Evolutionary conservation across 2,888 invertebrate species (phyloP).

Genomic region (Mythimna pallens): DNA sequence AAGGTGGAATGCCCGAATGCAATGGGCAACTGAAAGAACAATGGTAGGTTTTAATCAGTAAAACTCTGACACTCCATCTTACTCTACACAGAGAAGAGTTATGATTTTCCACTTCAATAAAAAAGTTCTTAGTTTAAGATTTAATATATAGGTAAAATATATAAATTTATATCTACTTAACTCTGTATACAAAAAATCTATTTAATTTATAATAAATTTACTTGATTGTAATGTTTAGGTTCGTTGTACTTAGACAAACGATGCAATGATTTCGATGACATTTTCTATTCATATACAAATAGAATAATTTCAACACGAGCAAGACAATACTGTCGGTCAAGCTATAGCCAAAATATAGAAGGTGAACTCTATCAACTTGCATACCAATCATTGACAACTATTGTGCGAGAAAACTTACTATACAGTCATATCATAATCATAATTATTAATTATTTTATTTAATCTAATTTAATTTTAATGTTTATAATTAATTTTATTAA

Average conservation of each 20-base stretch:
- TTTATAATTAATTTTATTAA: no score
- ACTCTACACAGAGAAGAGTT: not conserved
- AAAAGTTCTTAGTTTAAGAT: no score
- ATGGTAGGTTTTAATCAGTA: not conserved
- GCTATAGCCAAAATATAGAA: slow-evolving; percentile 6
- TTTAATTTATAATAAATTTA: not conserved
- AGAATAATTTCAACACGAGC: slow-evolving; percentile 37
- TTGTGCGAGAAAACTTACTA: no score
- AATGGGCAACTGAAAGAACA: not conserved
- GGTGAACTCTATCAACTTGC: not conserved
- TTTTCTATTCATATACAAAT: slow-evolving; percentile 34
- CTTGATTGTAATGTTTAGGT: slow-evolving; percentile 12
- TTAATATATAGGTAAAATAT: not conserved
- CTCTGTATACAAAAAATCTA: not conserved
- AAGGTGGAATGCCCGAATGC: no score
- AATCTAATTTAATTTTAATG: no score
- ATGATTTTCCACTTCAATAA: not conserved
- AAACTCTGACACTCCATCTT: not conserved
- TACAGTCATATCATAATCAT: no score
- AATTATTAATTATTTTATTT: no score
- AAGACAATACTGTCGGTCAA: slow-evolving; percentile 4
- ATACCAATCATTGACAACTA: no score
- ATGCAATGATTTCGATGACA: slow-evolving; percentile 35
- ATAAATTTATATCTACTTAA: not conserved
- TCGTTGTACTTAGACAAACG: not conserved